phyloP scores from a whole-genome alignment of 2,888 invertebrate species.

The Spicauda simplicius region DNA sequence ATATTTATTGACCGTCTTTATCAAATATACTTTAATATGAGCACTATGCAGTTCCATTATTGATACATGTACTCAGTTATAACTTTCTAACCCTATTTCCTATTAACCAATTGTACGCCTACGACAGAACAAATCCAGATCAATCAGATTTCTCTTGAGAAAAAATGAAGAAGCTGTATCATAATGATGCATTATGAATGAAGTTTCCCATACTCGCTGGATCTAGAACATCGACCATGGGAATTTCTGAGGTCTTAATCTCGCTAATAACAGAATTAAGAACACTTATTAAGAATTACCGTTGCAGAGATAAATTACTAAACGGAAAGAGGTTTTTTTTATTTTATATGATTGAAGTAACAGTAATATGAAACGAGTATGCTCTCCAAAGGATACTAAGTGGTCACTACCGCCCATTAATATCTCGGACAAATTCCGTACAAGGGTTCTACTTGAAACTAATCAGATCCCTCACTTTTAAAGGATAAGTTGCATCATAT shows the following conservation, averaged over 20 bases:
- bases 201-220: constrained; percentile 71
- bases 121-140: constrained; percentile 54
- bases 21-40: no score
- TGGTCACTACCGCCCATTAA: no score
- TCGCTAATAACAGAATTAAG: constrained; percentile 7
- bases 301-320: background rate
- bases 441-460: no score
- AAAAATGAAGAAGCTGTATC: constrained; percentile 47
- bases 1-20: no score
- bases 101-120: background rate
- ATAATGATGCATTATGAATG: constrained; percentile 65
- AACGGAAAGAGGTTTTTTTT: background rate
- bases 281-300: background rate
- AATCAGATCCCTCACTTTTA: no score
- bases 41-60: no score
- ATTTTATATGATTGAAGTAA: no score
- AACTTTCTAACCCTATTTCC: background rate
- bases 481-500: no score
- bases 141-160: constrained; percentile 67
- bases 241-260: constrained; percentile 47
- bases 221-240: constrained; percentile 64
- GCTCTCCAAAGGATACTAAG: no score
- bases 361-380: no score
- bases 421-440: no score
- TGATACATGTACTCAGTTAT: no score